Percentiles rank a stretch among this genome's conserved stretches.
phyloP scores from a whole-genome alignment of 2,113 vertebrate genomes.

The Struthidea cinerea region DNA sequence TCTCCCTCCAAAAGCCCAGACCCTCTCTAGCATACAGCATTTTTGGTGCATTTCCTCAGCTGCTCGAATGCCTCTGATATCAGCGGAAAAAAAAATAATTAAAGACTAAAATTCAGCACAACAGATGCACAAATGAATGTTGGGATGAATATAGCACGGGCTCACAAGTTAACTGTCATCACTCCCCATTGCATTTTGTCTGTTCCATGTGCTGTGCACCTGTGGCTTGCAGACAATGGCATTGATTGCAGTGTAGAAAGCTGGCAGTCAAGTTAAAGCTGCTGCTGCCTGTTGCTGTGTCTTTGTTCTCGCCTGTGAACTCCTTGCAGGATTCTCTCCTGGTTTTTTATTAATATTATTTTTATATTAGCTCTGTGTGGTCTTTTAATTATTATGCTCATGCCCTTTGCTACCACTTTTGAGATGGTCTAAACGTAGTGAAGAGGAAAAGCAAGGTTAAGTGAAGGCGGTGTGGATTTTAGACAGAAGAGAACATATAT shows the following conservation, averaged over 20 bases:
- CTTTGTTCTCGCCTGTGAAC: constrained; percentile 20
- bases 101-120: constrained; percentile 25
- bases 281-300: neutral
- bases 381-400: constrained; percentile 2
- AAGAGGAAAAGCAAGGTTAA: neutral
- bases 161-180: constrained; percentile 50
- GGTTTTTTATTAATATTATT: neutral
- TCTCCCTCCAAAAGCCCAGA: neutral
- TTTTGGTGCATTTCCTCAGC: neutral
- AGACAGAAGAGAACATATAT: neutral
- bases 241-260: constrained; percentile 54
- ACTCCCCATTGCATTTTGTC: constrained; percentile 52
- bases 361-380: neutral
- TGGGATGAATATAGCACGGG: constrained; percentile 21
- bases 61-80: constrained; percentile 12
- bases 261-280: constrained; percentile 36
- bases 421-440: neutral
- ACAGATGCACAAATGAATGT: constrained; percentile 55
- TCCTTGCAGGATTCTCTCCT: neutral
- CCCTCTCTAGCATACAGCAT: neutral
- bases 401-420: neutral
- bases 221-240: constrained; percentile 64
- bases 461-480: neutral
- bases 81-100: neutral
- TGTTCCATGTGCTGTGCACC: constrained; percentile 60